phyloP scores from a whole-genome alignment of 2,113 vertebrate species.

The Perca fluviatilis region DNA sequence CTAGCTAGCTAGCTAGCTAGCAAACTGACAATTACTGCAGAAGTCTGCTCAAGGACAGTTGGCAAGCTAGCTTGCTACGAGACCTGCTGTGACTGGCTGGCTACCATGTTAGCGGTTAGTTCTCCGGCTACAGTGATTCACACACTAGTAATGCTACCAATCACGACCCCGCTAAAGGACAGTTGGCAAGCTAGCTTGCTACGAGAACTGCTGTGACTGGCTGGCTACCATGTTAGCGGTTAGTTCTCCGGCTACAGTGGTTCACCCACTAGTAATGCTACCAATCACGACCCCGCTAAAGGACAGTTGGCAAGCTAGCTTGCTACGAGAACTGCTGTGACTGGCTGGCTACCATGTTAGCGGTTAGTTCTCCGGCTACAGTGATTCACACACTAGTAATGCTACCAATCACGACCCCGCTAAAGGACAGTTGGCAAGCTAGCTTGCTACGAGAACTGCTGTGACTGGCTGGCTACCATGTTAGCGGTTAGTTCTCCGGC shows the following conservation, averaged over 20 bases:
- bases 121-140: not conserved
- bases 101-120: not conserved
- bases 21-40: not conserved
- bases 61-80: not conserved
- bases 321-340: too few relatives aligned
- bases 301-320: not conserved
- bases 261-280: too few relatives aligned
- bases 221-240: too few relatives aligned
- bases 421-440: not conserved
- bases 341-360: not conserved
- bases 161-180: too few relatives aligned
- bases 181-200: too few relatives aligned
- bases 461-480: not conserved
- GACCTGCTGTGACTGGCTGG: not conserved
- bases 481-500: not conserved
- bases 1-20: not conserved
- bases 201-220: too few relatives aligned
- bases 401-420: not conserved
- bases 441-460: too few relatives aligned
- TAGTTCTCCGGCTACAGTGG: too few relatives aligned
- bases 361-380: not conserved
- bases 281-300: too few relatives aligned
- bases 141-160: not conserved
- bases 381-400: not conserved
- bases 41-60: not conserved